These are phyloP conservation scores for Gallinago solitaria DNA, from an alignment of 2,797 vertebrate species.

Conservation along the genomic window DNA sequence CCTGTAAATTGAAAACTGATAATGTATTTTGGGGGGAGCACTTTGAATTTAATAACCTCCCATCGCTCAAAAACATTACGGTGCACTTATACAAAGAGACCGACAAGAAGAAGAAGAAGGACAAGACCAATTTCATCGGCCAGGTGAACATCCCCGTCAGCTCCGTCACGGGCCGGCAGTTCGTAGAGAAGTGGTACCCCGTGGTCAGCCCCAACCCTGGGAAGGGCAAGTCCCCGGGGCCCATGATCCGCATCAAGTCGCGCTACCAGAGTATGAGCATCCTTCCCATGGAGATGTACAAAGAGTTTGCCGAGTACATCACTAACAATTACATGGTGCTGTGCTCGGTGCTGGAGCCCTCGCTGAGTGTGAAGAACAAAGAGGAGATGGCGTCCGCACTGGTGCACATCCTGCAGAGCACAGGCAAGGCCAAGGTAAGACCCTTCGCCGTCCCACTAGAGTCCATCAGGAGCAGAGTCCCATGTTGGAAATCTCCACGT, in stretches of 20 bases:
- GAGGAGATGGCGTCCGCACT: slow-evolving; percentile 97
- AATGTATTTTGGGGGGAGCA: slow-evolving; percentile 99
- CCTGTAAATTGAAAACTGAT: slow-evolving; percentile 98
- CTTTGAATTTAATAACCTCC: slow-evolving; percentile 98
- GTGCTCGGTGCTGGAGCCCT: slow-evolving; percentile 93
- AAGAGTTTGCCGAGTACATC: slow-evolving; percentile 98
- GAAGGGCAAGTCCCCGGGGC: slow-evolving; percentile 91
- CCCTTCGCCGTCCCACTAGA: rapidly evolving
- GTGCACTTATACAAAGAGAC: slow-evolving; percentile 98
- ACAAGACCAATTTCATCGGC: slow-evolving; percentile 96
- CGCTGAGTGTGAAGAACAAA: slow-evolving; percentile 97
- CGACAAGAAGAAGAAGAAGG: slow-evolving; percentile 99
- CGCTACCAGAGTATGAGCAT: slow-evolving; percentile 98
- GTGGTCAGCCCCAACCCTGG: slow-evolving; percentile 89
- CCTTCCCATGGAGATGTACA: slow-evolving; percentile 99
- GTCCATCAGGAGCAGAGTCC: rapidly evolving
- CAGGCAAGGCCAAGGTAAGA: slow-evolving; percentile 97
- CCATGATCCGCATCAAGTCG: slow-evolving; percentile 96
- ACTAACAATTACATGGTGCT: slow-evolving; percentile 98
- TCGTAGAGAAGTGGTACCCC: slow-evolving; percentile 96
- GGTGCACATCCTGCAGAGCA: slow-evolving; percentile 98
- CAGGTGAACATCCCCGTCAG: slow-evolving; percentile 89
- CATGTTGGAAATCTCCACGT: rapidly evolving
- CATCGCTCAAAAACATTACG: slow-evolving; percentile 87
- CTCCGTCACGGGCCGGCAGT: slow-evolving; percentile 90